A percentile compares a stretch with the other conserved stretches of the same genome.
Conservation (phyloP, 2,888 invertebrate genomes). For the Rhopalosiphum nymphaeae region DNA sequence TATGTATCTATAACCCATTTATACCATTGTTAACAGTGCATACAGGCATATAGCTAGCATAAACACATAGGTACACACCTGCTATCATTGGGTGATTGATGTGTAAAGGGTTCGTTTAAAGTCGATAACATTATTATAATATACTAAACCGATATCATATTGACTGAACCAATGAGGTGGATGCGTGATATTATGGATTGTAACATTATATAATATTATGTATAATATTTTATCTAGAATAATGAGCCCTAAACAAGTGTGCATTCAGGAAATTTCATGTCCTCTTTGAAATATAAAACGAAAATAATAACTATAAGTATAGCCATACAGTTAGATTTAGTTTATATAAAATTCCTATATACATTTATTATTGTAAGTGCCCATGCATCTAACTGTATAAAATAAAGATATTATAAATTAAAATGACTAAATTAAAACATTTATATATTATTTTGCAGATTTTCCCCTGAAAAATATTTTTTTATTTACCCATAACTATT, state of each 20-base stretch:
- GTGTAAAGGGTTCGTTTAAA: not conserved
- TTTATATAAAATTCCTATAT: not conserved
- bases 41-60: not conserved
- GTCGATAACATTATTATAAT: not conserved
- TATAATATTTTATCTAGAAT: slow-evolving; percentile 6
- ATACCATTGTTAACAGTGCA: not conserved
- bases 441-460: not conserved
- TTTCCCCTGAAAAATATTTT: not conserved
- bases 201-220: not conserved
- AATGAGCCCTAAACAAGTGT: not conserved
- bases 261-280: not conserved
- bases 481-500: not conserved
- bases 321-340: not conserved
- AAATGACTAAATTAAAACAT: not conserved
- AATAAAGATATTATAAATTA: not conserved
- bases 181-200: not conserved
- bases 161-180: not conserved
- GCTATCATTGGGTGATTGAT: not conserved
- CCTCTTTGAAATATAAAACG: not conserved
- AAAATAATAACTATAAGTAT: not conserved
- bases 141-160: not conserved
- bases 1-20: not conserved
- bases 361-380: not conserved
- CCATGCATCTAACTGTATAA: not conserved
- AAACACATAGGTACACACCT: not conserved